A percentile compares a stretch with the other conserved stretches of the same genome.
Conservation (phyloP, 2,888 invertebrate species). For the Dicycla oo region DNA sequence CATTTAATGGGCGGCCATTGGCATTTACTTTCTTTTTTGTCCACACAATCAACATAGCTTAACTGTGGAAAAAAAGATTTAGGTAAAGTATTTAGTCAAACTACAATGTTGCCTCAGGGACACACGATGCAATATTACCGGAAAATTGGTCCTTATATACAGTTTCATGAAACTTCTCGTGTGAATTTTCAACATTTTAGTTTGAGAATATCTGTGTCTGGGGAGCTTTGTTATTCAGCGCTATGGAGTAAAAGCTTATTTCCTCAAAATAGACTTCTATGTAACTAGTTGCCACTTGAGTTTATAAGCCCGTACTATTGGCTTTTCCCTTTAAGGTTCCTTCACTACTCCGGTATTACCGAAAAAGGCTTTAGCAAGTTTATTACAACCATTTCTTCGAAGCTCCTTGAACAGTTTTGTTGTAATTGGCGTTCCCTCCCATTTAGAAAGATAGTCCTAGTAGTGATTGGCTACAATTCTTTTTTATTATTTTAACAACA, state of each 20-base stretch:
- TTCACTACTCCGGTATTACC: background rate
- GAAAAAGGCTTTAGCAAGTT: background rate
- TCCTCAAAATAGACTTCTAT: background rate
- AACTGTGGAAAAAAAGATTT: background rate
- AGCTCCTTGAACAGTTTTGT: background rate
- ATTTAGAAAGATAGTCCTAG: conserved; percentile 13
- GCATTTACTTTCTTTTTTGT: too few species aligned
- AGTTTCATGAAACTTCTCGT: conserved; percentile 4
- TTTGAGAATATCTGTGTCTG: conserved; percentile 12
- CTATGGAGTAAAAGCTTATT: conserved; percentile 1
- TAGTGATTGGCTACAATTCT: background rate
- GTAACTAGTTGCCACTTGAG: background rate
- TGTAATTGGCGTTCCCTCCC: conserved; percentile 2
- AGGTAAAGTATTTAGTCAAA: background rate
- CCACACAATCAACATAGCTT: background rate
- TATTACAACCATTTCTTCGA: background rate
- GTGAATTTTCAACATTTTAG: conserved; percentile 16
- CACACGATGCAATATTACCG: conserved; percentile 3
- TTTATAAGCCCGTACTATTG: conserved; percentile 1
- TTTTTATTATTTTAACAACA: background rate
- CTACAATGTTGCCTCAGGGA: conserved; percentile 16
- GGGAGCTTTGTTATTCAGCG: conserved; percentile 16
- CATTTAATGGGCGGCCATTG: too few species aligned
- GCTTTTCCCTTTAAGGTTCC: background rate
- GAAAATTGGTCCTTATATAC: conserved; percentile 16